These are phyloP conservation scores for Megalops atlanticus DNA, from an alignment of 2,113 vertebrate species.

Conservation along the genomic window DNA sequence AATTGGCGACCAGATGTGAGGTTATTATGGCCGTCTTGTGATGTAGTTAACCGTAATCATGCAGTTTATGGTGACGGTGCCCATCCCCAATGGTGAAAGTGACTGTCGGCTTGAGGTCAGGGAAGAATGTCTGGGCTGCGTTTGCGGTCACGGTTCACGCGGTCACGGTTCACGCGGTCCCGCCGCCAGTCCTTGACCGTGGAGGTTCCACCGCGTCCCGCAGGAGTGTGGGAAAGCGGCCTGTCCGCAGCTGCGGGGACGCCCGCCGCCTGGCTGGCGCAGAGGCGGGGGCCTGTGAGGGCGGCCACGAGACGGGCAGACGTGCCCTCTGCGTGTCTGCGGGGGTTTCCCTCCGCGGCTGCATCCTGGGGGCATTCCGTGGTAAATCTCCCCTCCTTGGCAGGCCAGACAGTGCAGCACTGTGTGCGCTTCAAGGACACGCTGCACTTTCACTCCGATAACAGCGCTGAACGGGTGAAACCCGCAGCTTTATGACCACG, in stretches of 20 bases:
- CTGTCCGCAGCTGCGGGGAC: no score
- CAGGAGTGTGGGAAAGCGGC: not conserved
- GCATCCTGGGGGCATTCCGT: not conserved
- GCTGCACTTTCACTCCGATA: not conserved
- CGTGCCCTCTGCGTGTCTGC: not conserved
- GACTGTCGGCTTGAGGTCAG: not conserved
- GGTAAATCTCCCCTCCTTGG: not conserved
- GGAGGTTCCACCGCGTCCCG: not conserved
- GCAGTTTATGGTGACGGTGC: not conserved
- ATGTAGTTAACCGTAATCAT: not conserved
- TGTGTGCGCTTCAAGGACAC: not conserved
- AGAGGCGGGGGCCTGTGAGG: not conserved
- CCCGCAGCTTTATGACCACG: not conserved
- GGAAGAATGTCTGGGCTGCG: not conserved
- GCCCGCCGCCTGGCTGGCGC: no score
- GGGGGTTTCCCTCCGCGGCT: not conserved
- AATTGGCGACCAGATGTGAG: not conserved
- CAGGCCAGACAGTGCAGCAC: not conserved
- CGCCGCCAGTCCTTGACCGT: not conserved
- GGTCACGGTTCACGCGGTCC: not conserved
- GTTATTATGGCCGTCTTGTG: not conserved
- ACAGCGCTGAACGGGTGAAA: not conserved
- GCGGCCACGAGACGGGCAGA: not conserved
- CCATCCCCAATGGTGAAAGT: not conserved
- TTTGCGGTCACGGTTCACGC: not conserved